Evolutionary conservation across 2,888 invertebrate genomes (phyloP).

Genomic region (Synergus gifuensis): DNA sequence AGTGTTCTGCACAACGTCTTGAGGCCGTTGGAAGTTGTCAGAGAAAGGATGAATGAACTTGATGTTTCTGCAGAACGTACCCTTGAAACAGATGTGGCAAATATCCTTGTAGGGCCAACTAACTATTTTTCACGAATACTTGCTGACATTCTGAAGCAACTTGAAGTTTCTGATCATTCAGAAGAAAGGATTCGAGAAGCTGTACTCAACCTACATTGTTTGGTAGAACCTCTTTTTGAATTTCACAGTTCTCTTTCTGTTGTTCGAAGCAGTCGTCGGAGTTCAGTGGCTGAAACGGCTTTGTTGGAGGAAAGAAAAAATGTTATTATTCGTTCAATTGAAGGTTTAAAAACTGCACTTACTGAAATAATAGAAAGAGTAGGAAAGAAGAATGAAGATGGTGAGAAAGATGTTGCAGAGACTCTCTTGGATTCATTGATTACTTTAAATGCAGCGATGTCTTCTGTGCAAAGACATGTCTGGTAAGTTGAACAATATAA

Average conservation of each 20-base stretch:
- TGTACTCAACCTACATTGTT: slow-evolving; percentile 55
- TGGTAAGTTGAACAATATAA: slow-evolving; percentile 47
- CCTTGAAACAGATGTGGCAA: slow-evolving; percentile 64
- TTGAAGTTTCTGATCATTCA: slow-evolving; percentile 52
- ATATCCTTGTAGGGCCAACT: slow-evolving; percentile 61
- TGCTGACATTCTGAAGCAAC: slow-evolving; percentile 54
- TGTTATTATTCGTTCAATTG: slow-evolving; percentile 65
- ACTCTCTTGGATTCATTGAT: slow-evolving; percentile 54
- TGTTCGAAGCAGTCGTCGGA: slow-evolving; percentile 64
- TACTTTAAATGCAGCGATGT: slow-evolving; percentile 59
- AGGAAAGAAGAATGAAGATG: slow-evolving; percentile 23
- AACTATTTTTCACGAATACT: slow-evolving; percentile 53
- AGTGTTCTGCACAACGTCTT: slow-evolving; percentile 61
- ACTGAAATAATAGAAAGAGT: slow-evolving; percentile 52
- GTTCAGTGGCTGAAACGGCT: slow-evolving; percentile 60
- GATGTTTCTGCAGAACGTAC: slow-evolving; percentile 57
- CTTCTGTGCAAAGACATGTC: slow-evolving; percentile 62
- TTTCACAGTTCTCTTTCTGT: slow-evolving; percentile 68
- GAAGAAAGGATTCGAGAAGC: slow-evolving; percentile 57
- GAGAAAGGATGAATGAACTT: slow-evolving; percentile 61
- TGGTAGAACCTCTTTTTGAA: slow-evolving; percentile 67
- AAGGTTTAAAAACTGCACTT: slow-evolving; percentile 61
- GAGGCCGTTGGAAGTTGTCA: slow-evolving; percentile 63
- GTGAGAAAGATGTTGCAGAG: slow-evolving; percentile 38
- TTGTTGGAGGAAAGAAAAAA: slow-evolving; percentile 65